A percentile compares a stretch with the other conserved stretches of the same genome.
These are phyloP conservation scores for Holcopasites calliopsidis DNA, from an alignment of 1,140 invertebrate species.

Conservation along the genomic window DNA sequence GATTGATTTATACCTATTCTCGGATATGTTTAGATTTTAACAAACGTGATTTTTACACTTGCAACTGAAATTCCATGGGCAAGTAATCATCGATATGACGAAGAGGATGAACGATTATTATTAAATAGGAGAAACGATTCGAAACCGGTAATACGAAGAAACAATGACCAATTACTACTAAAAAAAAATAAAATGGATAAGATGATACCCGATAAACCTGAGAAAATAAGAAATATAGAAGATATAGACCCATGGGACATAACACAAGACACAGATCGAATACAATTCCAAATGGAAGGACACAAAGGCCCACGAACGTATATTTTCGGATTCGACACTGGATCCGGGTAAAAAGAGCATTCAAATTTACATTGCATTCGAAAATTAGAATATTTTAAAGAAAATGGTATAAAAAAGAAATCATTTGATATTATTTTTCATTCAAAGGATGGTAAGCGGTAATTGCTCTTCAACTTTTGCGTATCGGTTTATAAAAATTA, in stretches of 20 bases:
- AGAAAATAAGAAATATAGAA: background rate
- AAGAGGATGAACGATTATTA: background rate
- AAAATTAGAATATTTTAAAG: background rate
- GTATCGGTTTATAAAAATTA: slow-evolving; percentile 11
- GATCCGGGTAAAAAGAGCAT: slow-evolving; percentile 84
- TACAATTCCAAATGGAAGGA: slow-evolving; percentile 84
- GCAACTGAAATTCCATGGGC: background rate
- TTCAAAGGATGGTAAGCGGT: too few relatives aligned
- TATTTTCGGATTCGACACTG: slow-evolving; percentile 93
- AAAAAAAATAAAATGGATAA: background rate
- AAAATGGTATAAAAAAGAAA: too few relatives aligned
- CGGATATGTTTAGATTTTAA: background rate
- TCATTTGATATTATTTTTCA: too few relatives aligned
- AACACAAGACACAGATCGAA: slow-evolving; percentile 68
- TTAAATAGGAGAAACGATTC: background rate
- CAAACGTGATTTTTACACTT: background rate
- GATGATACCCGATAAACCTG: background rate
- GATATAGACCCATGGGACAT: background rate
- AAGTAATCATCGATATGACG: background rate
- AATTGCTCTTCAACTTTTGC: background rate
- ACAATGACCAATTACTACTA: background rate
- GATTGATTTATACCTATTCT: background rate
- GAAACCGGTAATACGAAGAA: background rate
- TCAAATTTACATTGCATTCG: background rate
- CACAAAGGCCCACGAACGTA: slow-evolving; percentile 91